Percentiles rank a stretch among this genome's conserved stretches.
These are phyloP conservation scores for Agrotis clavis DNA, from an alignment of 2,888 invertebrate genomes.

Conservation along the genomic window DNA sequence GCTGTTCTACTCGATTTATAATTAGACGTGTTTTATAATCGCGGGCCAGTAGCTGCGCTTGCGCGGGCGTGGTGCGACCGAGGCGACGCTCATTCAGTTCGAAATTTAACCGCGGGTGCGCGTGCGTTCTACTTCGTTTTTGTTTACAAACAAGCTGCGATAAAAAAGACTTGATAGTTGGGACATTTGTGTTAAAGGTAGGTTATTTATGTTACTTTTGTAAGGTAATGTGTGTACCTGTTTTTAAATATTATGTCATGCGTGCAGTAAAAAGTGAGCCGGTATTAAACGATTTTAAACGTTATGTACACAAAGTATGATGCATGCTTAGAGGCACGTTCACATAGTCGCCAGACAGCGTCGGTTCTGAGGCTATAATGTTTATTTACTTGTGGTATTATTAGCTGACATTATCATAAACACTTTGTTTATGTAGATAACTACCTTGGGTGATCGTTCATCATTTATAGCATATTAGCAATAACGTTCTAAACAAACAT, in stretches of 20 bases:
- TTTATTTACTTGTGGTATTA: constrained; percentile 7
- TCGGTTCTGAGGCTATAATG: neutral
- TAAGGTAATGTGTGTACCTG: neutral
- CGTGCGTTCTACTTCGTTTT: constrained; percentile 57
- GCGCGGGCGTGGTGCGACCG: constrained; percentile 57
- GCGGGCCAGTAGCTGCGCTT: constrained; percentile 53
- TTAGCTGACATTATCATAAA: constrained; percentile 2
- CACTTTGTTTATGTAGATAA: constrained; percentile 1
- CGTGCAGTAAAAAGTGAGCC: constrained; percentile 31
- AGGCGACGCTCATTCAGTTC: constrained; percentile 52
- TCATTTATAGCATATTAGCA: neutral
- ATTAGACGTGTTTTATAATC: constrained; percentile 64
- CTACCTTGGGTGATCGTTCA: constrained; percentile 2
- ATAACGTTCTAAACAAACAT: neutral
- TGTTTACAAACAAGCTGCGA: constrained; percentile 73
- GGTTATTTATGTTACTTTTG: constrained; percentile 19
- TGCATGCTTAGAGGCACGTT: constrained; percentile 1
- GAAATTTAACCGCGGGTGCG: constrained; percentile 53
- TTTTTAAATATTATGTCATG: constrained; percentile 18
- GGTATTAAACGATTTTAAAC: constrained; percentile 25
- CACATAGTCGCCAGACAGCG: constrained; percentile 1
- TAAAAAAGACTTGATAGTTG: constrained; percentile 28
- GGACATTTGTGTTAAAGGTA: constrained; percentile 44
- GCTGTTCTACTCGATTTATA: constrained; percentile 62
- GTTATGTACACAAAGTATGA: constrained; percentile 17